Evolutionary conservation across 2,797 vertebrate species (phyloP), one percentile per base, ranked within the genome.

Genomic region (Pyrocephalus nanus): DNA sequence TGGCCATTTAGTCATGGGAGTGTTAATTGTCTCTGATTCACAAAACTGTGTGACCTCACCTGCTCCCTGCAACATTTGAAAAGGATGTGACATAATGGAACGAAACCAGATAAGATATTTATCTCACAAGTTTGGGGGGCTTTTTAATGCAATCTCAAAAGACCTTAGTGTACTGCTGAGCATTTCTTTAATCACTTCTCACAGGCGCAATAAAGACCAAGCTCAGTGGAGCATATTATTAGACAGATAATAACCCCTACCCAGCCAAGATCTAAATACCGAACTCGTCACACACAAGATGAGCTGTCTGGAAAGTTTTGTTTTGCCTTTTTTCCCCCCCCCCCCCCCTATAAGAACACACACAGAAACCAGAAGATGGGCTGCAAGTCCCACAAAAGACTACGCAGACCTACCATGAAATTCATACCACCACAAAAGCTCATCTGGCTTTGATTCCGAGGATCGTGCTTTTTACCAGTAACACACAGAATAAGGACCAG

Each of bases 21-120:
- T 92, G 94, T 95, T 98, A 98, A 98, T 98, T 98, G 98, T 97
- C 92, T 96, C 93, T 36, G 86, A 97, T 96, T 96, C 97, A 90
- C 77, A 95, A 93, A 95, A 96, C 77, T 74, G 53, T 62, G 94
- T 95, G 96, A 97, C 96, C 94, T 98, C 97, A 97, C 97, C 98
- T 97, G 96, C 92, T 98, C 97, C 92, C 94, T 51, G 26, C 42
- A 88, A 85, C 27, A 30, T 76, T 78, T 80, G 90, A 90, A 89
- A 96, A 90, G 93, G 93, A 95, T 72, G 81, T 93, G 71, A 27
- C 89, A 85, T 78, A 90, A 94, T 47, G 65, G 82, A 57, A 93
- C 0, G 11, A 87, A 95, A 73, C 43, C 40, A 96, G 91, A 78
- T 89, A 90, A 93, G 87, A 65, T 60, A 50, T 67, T 91, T 90